Percentiles rank a stretch among this genome's conserved stretches.
Evolutionary conservation across 2,888 invertebrate species (phyloP).

Genomic region (Sinohyriopsis cumingii): DNA sequence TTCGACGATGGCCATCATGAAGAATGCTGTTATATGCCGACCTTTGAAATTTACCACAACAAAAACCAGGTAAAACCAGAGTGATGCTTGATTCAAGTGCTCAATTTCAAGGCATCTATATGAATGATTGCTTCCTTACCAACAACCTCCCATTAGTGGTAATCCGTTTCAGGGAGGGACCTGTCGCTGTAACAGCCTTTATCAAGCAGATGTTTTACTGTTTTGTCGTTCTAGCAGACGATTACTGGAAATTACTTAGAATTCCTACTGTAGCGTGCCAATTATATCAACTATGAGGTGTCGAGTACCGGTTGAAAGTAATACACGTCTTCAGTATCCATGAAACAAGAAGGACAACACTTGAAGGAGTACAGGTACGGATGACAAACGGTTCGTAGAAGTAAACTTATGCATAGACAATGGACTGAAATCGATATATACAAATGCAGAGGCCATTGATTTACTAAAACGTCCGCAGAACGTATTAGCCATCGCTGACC

Average conservation of each 20-base stretch:
- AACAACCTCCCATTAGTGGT: conserved; percentile 1
- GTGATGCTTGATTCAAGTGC: conserved; percentile 10
- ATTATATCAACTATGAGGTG: conserved; percentile 2
- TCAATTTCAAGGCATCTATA: background rate
- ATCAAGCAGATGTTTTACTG: background rate
- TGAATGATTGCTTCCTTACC: conserved; percentile 8
- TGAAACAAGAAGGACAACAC: conserved; percentile 7
- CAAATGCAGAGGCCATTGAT: no score
- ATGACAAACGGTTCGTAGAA: conserved; percentile 3
- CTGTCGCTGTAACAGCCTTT: background rate
- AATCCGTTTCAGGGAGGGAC: background rate
- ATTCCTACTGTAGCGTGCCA: conserved; percentile 1
- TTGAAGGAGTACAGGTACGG: background rate
- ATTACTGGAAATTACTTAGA: background rate
- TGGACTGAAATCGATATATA: background rate
- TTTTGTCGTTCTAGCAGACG: background rate
- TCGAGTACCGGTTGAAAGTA: conserved; percentile 13
- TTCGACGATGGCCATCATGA: conserved; percentile 1
- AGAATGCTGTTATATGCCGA: conserved; percentile 9
- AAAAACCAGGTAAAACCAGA: conserved; percentile 1
- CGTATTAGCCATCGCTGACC: no score
- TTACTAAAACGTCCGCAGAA: no score
- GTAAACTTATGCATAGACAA: background rate
- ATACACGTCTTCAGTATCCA: conserved; percentile 15
- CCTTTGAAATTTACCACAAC: conserved; percentile 6